These are phyloP conservation scores for Branchipolynoe longqiensis DNA, from an alignment of 2,888 invertebrate genomes.

Conservation along the genomic window DNA sequence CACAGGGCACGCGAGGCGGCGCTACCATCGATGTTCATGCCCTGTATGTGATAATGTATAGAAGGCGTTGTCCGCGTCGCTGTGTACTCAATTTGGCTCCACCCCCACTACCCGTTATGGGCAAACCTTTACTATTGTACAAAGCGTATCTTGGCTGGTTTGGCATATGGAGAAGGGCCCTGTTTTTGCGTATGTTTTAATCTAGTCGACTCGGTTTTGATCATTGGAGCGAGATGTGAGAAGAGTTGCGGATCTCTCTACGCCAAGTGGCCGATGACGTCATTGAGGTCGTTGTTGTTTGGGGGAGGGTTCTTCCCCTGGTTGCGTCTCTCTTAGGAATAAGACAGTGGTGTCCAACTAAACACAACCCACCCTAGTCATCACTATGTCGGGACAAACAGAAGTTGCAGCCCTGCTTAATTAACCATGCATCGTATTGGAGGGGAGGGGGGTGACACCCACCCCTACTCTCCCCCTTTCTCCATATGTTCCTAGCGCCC, in stretches of 20 bases:
- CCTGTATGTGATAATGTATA: conserved; percentile 33
- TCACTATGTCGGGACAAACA: background rate
- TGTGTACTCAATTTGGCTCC: too few species aligned
- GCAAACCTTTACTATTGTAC: conserved; percentile 32
- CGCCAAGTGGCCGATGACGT: background rate
- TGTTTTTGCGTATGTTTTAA: conserved; percentile 39
- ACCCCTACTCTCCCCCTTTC: too few species aligned
- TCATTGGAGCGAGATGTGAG: background rate
- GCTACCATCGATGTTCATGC: conserved; percentile 14
- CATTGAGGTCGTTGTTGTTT: background rate
- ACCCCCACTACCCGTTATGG: conserved; percentile 8
- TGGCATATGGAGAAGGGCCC: conserved; percentile 20
- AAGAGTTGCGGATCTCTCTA: background rate
- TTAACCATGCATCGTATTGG: too few species aligned
- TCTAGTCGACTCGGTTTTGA: conserved; percentile 36
- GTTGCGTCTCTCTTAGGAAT: background rate
- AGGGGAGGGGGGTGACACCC: too few species aligned
- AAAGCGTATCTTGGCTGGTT: conserved; percentile 17
- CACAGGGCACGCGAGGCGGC: background rate
- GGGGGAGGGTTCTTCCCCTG: background rate
- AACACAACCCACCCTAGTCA: background rate
- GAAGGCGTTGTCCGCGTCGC: conserved; percentile 32
- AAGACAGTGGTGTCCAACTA: background rate
- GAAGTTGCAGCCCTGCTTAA: background rate
- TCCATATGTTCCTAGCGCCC: too few species aligned